Evolutionary conservation across 1,140 invertebrate species (phyloP).

Genomic region (Trichoplusia ni): DNA sequence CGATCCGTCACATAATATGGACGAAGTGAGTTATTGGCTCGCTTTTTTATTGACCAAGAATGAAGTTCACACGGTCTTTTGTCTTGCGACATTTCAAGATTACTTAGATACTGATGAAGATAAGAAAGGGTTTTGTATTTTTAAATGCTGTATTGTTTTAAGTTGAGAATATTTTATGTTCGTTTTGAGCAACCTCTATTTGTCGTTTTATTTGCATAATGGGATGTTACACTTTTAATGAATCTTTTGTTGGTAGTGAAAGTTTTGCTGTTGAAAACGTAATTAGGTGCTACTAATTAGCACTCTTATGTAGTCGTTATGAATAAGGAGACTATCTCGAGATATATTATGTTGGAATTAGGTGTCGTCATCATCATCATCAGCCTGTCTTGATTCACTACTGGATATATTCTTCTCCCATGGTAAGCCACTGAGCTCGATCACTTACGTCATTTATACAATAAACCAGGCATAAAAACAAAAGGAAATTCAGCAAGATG

Average conservation of each 20-base stretch:
- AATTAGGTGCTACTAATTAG: too few species aligned
- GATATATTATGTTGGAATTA: too few species aligned
- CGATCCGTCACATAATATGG: constrained; percentile 51
- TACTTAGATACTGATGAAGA: constrained; percentile 56
- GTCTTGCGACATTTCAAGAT: constrained; percentile 57
- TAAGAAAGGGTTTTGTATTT: constrained; percentile 64
- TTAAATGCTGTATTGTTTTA: constrained; percentile 63
- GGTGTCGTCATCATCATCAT: too few species aligned
- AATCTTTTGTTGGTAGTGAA: constrained; percentile 8
- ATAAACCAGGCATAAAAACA: neutral
- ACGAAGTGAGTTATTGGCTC: constrained; percentile 51
- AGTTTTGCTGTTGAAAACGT: neutral
- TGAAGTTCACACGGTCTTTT: constrained; percentile 60
- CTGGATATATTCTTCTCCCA: too few species aligned
- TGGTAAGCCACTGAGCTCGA: too few species aligned
- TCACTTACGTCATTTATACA: neutral
- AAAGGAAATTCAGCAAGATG: neutral
- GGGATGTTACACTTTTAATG: constrained; percentile 9
- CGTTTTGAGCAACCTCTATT: constrained; percentile 48
- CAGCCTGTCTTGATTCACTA: too few species aligned
- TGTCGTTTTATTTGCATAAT: constrained; percentile 41
- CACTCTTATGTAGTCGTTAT: too few species aligned
- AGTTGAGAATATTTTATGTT: constrained; percentile 53
- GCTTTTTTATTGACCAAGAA: constrained; percentile 49
- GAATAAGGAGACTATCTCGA: too few species aligned